These are phyloP conservation scores for Amiota mariae DNA, from an alignment of 2,888 invertebrate genomes.

Conservation along the genomic window DNA sequence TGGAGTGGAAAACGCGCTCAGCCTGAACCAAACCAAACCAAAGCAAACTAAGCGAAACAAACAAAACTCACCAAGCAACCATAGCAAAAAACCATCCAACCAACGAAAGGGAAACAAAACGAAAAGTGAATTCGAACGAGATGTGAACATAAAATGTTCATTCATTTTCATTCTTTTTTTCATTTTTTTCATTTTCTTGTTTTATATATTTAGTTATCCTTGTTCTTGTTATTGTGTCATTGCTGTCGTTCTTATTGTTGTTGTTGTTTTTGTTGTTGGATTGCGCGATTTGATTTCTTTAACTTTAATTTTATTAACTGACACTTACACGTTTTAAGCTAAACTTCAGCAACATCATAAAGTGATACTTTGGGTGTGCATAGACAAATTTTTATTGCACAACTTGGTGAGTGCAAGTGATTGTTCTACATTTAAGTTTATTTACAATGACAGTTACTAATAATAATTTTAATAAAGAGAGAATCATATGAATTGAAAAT, in stretches of 20 bases:
- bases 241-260: no score
- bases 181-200: neutral
- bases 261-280: no score
- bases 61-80: neutral
- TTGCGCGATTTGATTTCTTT: conserved; percentile 9
- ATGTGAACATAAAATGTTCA: neutral
- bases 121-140: neutral
- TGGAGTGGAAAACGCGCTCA: neutral
- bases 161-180: no score
- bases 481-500: no score
- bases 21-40: neutral
- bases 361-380: no score
- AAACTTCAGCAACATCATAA: neutral
- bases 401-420: no score
- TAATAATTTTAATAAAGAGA: no score
- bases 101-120: neutral
- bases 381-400: no score
- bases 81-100: neutral
- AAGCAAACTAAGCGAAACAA: neutral
- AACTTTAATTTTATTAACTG: conserved; percentile 8
- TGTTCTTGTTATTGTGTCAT: no score
- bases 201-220: neutral
- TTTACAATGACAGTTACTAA: no score
- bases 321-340: neutral
- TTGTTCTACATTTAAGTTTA: no score